phyloP scores from a whole-genome alignment of 1,140 invertebrate species.

The Formica selysi region DNA sequence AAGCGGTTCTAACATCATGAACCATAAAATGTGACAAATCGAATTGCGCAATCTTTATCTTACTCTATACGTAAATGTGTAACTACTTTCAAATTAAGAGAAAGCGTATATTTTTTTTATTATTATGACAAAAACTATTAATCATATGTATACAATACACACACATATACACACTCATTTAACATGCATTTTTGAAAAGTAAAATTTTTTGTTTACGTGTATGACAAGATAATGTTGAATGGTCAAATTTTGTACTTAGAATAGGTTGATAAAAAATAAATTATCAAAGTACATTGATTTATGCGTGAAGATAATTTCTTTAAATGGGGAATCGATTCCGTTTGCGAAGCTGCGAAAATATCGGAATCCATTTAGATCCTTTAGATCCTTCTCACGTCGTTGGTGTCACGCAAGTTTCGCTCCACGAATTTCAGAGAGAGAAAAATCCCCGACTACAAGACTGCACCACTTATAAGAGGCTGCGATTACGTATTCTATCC shows the following conservation, averaged over 20 bases:
- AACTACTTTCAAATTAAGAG: neutral
- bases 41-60: neutral
- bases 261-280: neutral
- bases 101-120: no score
- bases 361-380: constrained; percentile 46
- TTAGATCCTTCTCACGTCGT: constrained; percentile 61
- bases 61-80: neutral
- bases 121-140: no score
- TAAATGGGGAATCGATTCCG: constrained; percentile 25
- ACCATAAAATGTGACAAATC: constrained; percentile 23
- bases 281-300: constrained; percentile 22
- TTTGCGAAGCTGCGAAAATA: constrained; percentile 9
- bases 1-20: constrained; percentile 35
- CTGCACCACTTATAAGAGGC: constrained; percentile 51
- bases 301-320: neutral
- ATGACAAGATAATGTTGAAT: neutral
- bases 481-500: constrained; percentile 73
- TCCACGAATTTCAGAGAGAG: constrained; percentile 65
- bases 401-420: constrained; percentile 58
- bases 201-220: neutral
- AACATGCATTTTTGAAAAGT: neutral
- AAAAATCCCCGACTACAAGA: constrained; percentile 66
- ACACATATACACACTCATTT: no score
- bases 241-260: no score
- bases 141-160: no score